phyloP scores from a whole-genome alignment of 2,888 invertebrate species.

The Idaea straminata region DNA sequence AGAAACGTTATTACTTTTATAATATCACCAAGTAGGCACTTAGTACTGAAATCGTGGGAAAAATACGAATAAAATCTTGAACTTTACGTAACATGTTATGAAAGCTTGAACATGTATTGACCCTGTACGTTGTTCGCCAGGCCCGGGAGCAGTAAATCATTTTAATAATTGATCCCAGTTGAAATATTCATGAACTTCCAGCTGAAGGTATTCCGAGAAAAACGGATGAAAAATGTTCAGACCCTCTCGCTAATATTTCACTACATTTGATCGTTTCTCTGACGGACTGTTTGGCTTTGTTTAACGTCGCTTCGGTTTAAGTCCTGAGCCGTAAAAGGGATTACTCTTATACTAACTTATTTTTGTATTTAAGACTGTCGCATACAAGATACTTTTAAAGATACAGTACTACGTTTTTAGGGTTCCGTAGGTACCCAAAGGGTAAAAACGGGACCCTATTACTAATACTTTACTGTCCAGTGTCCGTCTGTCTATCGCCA shows the following conservation, averaged over 20 bases:
- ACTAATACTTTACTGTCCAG: too few species aligned
- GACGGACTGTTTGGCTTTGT: slow-evolving; percentile 32
- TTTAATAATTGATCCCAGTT: slow-evolving; percentile 76
- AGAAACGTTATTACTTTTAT: background rate
- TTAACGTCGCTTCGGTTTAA: slow-evolving; percentile 25
- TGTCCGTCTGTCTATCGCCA: too few species aligned
- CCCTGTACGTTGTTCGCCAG: slow-evolving; percentile 48
- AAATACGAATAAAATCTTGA: slow-evolving; percentile 32
- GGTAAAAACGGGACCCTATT: too few species aligned
- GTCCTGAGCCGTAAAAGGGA: slow-evolving; percentile 1
- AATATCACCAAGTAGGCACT: slow-evolving; percentile 1
- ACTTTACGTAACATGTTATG: slow-evolving; percentile 35
- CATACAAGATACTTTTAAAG: background rate
- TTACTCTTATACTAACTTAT: background rate
- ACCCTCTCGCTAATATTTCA: slow-evolving; percentile 54
- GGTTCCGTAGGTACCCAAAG: too few species aligned
- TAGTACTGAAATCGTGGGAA: slow-evolving; percentile 13
- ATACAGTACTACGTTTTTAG: too few species aligned
- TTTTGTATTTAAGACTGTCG: background rate
- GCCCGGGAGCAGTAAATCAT: slow-evolving; percentile 71
- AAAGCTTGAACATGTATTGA: slow-evolving; percentile 49
- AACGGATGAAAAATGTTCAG: slow-evolving; percentile 70
- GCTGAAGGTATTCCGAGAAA: slow-evolving; percentile 62
- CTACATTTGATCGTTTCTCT: slow-evolving; percentile 53
- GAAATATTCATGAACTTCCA: slow-evolving; percentile 76